Conservation (phyloP, 1,140 invertebrate genomes). For the Lordiphosa clarofinis region DNA sequence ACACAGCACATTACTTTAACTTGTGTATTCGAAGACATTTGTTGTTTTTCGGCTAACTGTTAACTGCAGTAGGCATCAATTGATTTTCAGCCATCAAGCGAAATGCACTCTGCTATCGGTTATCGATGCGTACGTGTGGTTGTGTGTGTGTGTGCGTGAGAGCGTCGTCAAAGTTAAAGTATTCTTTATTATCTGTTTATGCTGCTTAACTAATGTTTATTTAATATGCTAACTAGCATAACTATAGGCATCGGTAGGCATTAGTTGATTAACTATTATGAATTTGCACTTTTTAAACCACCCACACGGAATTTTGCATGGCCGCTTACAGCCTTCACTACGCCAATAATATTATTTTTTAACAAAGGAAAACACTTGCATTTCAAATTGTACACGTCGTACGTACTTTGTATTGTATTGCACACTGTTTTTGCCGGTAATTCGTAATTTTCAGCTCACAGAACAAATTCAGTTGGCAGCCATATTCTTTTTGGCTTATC, state of each 20-base stretch:
- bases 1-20: constrained; percentile 6
- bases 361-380: too few species aligned
- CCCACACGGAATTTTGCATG: too few species aligned
- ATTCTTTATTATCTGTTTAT: constrained; percentile 13
- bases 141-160: constrained; percentile 13
- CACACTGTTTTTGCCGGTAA: constrained; percentile 57
- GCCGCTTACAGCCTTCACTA: too few species aligned
- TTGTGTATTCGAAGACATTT: not conserved
- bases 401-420: constrained; percentile 49
- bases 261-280: too few species aligned
- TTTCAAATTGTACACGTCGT: constrained; percentile 6
- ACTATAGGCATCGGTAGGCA: too few species aligned
- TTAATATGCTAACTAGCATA: not conserved
- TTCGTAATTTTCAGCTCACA: constrained; percentile 49
- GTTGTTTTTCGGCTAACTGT: constrained; percentile 12
- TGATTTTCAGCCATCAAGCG: constrained; percentile 61
- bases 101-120: constrained; percentile 54
- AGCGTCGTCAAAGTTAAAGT: constrained; percentile 29
- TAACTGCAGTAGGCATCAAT: constrained; percentile 33
- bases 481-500: constrained; percentile 38
- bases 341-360: too few species aligned
- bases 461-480: constrained; percentile 45
- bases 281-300: too few species aligned
- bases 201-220: too few species aligned
- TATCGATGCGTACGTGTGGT: constrained; percentile 11